Evolutionary conservation across 2,888 invertebrate genomes (phyloP).

Genomic region (Anarsia innoxiella): DNA sequence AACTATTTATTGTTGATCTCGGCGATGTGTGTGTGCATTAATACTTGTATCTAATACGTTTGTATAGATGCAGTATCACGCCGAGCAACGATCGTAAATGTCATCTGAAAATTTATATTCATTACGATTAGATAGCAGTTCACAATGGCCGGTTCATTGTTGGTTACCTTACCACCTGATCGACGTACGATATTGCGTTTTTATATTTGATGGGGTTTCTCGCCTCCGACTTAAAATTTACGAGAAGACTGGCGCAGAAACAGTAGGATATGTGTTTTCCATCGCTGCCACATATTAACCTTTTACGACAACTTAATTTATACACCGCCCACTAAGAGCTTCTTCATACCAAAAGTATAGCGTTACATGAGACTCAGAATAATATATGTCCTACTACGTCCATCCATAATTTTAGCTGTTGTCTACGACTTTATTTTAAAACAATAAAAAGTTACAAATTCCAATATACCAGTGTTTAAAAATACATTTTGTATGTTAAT

Average conservation of each 20-base stretch:
- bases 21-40: conserved; percentile 51
- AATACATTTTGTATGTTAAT: conserved; percentile 9
- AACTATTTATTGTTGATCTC: conserved; percentile 12
- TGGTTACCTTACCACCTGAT: conserved; percentile 58
- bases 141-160: conserved; percentile 65
- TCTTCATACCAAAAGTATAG: conserved; percentile 38
- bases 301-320: conserved; percentile 58
- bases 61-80: conserved; percentile 65
- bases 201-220: conserved; percentile 46
- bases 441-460: conserved; percentile 25
- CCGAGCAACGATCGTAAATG: conserved; percentile 70
- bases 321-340: conserved; percentile 46
- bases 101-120: conserved; percentile 75
- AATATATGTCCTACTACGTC: conserved; percentile 24
- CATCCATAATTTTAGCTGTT: conserved; percentile 24
- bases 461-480: conserved; percentile 7
- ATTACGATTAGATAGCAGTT: conserved; percentile 72
- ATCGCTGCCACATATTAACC: conserved; percentile 41
- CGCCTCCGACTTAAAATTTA: conserved; percentile 39
- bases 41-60: conserved; percentile 56
- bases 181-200: conserved; percentile 67
- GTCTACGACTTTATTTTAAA: conserved; percentile 30
- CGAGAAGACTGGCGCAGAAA: conserved; percentile 36
- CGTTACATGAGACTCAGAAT: conserved; percentile 39
- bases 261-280: conserved; percentile 46